Evolutionary conservation across 2,797 vertebrate species (phyloP), one percentile per base, ranked within the genome.

Genomic region (Mormyrus hasselquistii): DNA sequence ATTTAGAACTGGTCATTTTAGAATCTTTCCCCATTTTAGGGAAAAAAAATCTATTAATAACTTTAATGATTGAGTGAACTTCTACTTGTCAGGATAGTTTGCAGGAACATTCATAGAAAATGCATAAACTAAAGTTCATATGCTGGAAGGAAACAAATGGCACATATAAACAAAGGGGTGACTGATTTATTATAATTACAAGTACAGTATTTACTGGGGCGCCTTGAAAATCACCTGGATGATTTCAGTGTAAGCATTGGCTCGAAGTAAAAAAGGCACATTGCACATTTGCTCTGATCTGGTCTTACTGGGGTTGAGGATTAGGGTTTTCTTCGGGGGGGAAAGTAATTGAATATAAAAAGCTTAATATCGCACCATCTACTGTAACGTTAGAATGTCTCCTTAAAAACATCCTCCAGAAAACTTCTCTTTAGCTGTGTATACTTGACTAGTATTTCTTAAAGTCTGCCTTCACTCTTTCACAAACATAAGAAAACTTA

Each of bases 401-500:
- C 94, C 95, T 95, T 97, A 95, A 95, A 96, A 94, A 95, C 95
- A 96, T 91, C 94, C 92, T 96, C 95, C 95, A 95, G 94, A 95
- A 90, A 96, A 94, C 93, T 52, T 85, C 92, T 95, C 92, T 96
- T 96, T 93, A 97, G 95, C 95, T 96, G 95, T 96, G 95, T 93
- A 88, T 95, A 95, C 95, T 94, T 95, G 92, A 96, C 94, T 96
- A 96, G 95, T 96, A 95, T 92, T 96, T 96, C 94, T 96, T 94
- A 93, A 95, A 94, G 94, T 95, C 94, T 96, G 97, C 97, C 96
- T 97, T 95, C 93, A 94, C 93, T 92, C 94, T 97, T 94, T 94
- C 96, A 96, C 96, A 96, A 95, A 96, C 94, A 91, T 92, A 92
- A 96, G 94, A 96, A 95, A 96, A 95, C 94, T 96, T 97, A 93